A percentile compares a stretch with the other conserved stretches of the same genome.
phyloP scores from a whole-genome alignment of 2,113 vertebrate species.

The Dasyprocta punctata region DNA sequence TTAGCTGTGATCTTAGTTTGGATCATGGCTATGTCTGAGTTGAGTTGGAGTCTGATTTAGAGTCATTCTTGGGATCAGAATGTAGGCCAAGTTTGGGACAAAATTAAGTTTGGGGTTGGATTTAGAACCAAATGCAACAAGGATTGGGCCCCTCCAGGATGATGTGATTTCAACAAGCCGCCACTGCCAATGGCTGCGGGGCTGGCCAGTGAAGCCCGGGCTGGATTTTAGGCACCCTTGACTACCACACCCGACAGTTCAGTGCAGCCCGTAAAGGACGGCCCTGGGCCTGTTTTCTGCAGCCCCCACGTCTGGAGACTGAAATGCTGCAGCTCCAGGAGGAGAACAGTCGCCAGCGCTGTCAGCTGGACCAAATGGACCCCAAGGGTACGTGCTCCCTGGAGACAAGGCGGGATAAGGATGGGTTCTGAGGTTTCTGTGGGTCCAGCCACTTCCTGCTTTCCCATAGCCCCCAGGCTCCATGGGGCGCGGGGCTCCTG shows the following conservation, averaged over 20 bases:
- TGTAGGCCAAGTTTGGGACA: not conserved
- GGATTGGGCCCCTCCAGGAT: not conserved
- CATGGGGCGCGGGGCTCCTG: constrained; percentile 58
- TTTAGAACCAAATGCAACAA: not conserved
- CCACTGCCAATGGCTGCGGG: not conserved
- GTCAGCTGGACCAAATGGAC: constrained; percentile 79
- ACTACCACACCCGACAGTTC: no score
- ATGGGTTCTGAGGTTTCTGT: not conserved
- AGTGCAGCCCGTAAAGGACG: fast-evolving
- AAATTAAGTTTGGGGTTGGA: not conserved
- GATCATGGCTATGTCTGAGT: not conserved
- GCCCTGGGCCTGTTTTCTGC: not conserved
- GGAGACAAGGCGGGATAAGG: not conserved
- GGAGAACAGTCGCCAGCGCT: constrained; percentile 84
- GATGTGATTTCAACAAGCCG: not conserved
- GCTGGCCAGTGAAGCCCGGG: not conserved
- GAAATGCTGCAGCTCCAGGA: constrained; percentile 81
- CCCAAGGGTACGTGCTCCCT: constrained; percentile 21
- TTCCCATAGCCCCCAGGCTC: not conserved
- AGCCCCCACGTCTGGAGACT: constrained; percentile 77
- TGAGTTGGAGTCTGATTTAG: not conserved
- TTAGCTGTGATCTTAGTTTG: not conserved
- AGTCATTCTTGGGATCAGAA: not conserved
- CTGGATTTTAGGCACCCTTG: not conserved
- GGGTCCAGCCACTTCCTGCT: not conserved